Base-by-base conservation (phyloP, 2,888 invertebrate genomes). In the Chymomyza amoena region DNA sequence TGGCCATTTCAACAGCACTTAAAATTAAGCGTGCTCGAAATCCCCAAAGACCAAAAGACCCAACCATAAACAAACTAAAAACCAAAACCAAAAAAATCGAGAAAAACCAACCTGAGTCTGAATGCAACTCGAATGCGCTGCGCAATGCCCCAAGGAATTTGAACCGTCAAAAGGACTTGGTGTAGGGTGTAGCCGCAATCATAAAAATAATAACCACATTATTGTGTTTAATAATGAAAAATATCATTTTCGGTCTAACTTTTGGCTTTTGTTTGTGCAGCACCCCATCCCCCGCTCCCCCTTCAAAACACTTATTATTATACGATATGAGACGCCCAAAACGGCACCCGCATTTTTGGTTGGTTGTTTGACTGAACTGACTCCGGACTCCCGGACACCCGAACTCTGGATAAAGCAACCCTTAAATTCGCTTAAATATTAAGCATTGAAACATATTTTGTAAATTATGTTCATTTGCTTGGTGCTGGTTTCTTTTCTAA, bases 1-100 rank as follows among this genome's bases (percentile, higher is more conserved):
- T 81, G 75, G 87, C 87, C 88, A 88, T 88, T 88, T 89, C 75
- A 78, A 77, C 86, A 75, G 84, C 89, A 90, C 89, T 90, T 90
- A 89, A 90, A 90, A 89, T 90, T 89, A 89, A 89, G 90, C 85
- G 85, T 86, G 84, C 73, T 68, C 84, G 89, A 90, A 89, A 90
- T 90, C 90, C 90, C 84, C 81, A 84, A 87, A 81, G 87, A 87
- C 83, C 85, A 68, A 74, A 83, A 87, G 83, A 74, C 87, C 79
- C 82, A 84, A 18, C 20, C 84, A 88, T 82, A 84, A 89, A 87
- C 89, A 89, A 89, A 85, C 87, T 79, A 87, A 86, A 39, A 32
- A 56, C 16, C n/a, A 57, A 56, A 56, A 2, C 56, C 57, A 64
- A 60, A 13, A 20, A 66, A 32, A 25, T 25, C 3, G 0, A n/a